These are phyloP conservation scores for Blastomussa wellsi DNA, from an alignment of 92 coral and sea anemone species.

Conservation along the genomic window DNA sequence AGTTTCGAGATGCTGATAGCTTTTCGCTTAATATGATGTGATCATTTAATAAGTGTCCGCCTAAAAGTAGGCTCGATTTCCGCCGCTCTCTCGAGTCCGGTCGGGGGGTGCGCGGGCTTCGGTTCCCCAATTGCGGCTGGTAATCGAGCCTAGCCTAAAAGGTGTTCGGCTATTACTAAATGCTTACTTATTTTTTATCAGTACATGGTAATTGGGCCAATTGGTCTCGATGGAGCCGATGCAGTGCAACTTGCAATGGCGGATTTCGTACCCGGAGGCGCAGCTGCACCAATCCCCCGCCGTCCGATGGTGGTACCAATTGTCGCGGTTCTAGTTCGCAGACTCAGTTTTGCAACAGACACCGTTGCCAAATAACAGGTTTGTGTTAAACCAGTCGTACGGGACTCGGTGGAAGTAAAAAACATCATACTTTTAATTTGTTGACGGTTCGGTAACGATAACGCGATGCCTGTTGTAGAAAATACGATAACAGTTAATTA, in stretches of 20 bases:
- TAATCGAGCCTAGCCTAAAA: no score
- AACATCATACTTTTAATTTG: not conserved
- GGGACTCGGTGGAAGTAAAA: not conserved
- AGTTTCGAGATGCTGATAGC: no score
- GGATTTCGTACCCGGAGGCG: conserved; percentile 36
- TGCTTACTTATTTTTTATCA: not conserved
- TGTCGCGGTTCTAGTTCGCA: conserved; percentile 13
- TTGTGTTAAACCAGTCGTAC: not conserved
- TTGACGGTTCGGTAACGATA: not conserved
- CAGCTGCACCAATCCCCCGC: conserved; percentile 39
- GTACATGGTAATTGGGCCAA: conserved; percentile 33
- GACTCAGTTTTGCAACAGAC: conserved; percentile 22
- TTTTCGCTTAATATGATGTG: no score
- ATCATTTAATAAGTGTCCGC: no score
- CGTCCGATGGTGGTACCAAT: conserved; percentile 16
- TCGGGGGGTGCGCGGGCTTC: no score
- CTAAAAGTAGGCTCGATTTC: no score
- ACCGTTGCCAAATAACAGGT: conserved; percentile 21
- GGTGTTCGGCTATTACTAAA: not conserved
- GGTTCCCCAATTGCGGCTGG: no score
- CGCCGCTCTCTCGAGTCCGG: no score
- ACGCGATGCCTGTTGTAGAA: not conserved
- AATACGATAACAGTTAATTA: not conserved
- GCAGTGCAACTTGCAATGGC: conserved; percentile 24
- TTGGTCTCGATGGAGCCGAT: conserved; percentile 28